phyloP scores from a whole-genome alignment of 2,113 vertebrate genomes.

The Fukomys damarensis region DNA sequence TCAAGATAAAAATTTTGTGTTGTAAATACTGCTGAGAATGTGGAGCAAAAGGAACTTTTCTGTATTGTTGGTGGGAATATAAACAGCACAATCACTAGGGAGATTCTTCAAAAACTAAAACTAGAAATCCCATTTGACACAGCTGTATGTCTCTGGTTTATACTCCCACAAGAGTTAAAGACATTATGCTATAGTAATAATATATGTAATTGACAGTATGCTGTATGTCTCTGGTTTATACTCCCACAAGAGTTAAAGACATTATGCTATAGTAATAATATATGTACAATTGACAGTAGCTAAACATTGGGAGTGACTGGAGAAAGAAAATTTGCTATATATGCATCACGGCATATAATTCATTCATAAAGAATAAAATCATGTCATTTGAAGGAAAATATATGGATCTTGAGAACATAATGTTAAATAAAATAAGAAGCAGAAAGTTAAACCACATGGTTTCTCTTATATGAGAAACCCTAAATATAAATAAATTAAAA shows the following conservation, averaged over 20 bases:
- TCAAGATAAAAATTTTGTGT: not conserved
- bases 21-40: not conserved
- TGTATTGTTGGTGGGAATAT: too few relatives aligned
- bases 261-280: not conserved
- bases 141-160: not conserved
- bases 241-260: not conserved
- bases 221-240: not conserved
- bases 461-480: not conserved
- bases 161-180: not conserved
- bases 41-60: too few relatives aligned
- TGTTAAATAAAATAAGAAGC: not conserved
- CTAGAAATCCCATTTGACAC: not conserved
- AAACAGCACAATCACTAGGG: not conserved
- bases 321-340: not conserved
- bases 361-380: not conserved
- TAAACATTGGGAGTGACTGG: not conserved
- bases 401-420: not conserved
- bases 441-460: not conserved
- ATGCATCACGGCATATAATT: not conserved
- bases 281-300: not conserved
- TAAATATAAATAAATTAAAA: not conserved
- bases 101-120: not conserved
- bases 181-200: not conserved
- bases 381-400: not conserved
- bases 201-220: too few relatives aligned